These are phyloP conservation scores for Karalla daura DNA, from an alignment of 2,797 vertebrate species.

Conservation along the genomic window DNA sequence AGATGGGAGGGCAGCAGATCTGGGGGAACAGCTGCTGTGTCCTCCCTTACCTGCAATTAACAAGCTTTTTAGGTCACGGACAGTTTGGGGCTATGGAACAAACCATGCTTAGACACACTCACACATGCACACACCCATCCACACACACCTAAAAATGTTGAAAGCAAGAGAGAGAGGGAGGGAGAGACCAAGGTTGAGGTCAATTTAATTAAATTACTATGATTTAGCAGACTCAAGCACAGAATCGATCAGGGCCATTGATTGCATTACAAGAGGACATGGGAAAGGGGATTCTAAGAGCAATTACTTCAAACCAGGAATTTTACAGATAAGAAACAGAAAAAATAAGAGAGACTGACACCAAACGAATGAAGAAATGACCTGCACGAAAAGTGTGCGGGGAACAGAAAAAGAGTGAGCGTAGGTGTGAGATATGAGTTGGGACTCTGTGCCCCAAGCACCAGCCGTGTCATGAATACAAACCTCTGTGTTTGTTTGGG, in stretches of 20 bases:
- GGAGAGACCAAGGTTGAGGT: slow-evolving; percentile 26
- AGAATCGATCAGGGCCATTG: no score
- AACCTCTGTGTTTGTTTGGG: slow-evolving; percentile 47
- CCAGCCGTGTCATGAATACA: slow-evolving; percentile 55
- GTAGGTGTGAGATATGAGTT: slow-evolving; percentile 43
- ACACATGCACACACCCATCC: slow-evolving; percentile 11
- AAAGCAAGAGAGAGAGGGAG: neutral
- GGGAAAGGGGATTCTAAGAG: neutral
- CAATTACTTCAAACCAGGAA: neutral
- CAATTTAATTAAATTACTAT: slow-evolving; percentile 34
- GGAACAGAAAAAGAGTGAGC: slow-evolving; percentile 13
- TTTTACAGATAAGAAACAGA: neutral
- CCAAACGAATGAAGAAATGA: slow-evolving; percentile 24
- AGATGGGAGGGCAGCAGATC: slow-evolving; percentile 31
- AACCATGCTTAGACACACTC: slow-evolving; percentile 33
- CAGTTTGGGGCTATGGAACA: slow-evolving; percentile 68
- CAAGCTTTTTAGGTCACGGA: slow-evolving; percentile 73
- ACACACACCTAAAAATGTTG: slow-evolving; percentile 6
- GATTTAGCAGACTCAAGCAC: slow-evolving; percentile 5
- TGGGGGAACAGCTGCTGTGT: slow-evolving; percentile 69
- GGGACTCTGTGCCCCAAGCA: slow-evolving; percentile 38
- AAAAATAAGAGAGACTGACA: slow-evolving; percentile 7
- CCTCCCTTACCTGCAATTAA: slow-evolving; percentile 75
- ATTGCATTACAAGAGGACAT: slow-evolving; percentile 5
- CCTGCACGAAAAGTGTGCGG: slow-evolving; percentile 9